A percentile compares a stretch with the other conserved stretches of the same genome.
Evolutionary conservation across 2,888 invertebrate species (phyloP).

Genomic region (Andrena bucephala): DNA sequence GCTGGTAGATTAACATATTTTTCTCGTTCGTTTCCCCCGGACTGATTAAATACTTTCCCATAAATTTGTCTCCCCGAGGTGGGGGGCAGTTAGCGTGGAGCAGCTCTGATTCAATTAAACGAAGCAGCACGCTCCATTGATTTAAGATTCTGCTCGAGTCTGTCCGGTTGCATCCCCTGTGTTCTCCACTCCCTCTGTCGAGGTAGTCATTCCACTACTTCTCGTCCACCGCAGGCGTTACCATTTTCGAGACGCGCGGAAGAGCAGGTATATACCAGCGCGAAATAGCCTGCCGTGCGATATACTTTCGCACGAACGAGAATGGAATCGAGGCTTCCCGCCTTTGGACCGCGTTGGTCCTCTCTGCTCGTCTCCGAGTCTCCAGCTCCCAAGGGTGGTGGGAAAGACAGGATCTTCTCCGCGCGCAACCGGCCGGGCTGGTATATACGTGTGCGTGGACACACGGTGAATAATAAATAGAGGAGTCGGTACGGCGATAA

Average conservation of each 20-base stretch:
- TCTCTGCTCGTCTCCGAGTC: background rate
- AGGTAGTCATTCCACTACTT: background rate
- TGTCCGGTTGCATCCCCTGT: slow-evolving; percentile 4
- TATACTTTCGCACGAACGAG: slow-evolving; percentile 31
- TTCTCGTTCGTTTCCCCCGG: slow-evolving; percentile 33
- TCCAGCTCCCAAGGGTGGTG: slow-evolving; percentile 16
- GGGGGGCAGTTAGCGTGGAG: slow-evolving; percentile 10
- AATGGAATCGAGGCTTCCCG: background rate
- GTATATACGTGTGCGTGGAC: slow-evolving; percentile 61
- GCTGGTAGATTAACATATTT: slow-evolving; percentile 43
- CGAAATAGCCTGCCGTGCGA: slow-evolving; percentile 18
- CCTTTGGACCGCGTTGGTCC: background rate
- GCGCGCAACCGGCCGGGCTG: slow-evolving; percentile 11
- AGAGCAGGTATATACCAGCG: slow-evolving; percentile 9
- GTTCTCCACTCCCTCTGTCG: background rate
- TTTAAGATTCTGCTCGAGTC: slow-evolving; percentile 44
- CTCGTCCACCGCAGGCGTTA: background rate
- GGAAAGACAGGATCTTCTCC: slow-evolving; percentile 44
- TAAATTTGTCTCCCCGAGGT: slow-evolving; percentile 41
- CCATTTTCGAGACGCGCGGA: slow-evolving; percentile 17
- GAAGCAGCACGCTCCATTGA: slow-evolving; percentile 49
- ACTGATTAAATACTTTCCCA: slow-evolving; percentile 55
- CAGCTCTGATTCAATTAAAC: slow-evolving; percentile 50
- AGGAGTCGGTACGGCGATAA: slow-evolving; percentile 72
- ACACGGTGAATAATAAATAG: slow-evolving; percentile 76